A percentile compares a stretch with the other conserved stretches of the same genome.
Evolutionary conservation across 2,113 vertebrate genomes (phyloP).

Genomic region (Collichthys lucidus): DNA sequence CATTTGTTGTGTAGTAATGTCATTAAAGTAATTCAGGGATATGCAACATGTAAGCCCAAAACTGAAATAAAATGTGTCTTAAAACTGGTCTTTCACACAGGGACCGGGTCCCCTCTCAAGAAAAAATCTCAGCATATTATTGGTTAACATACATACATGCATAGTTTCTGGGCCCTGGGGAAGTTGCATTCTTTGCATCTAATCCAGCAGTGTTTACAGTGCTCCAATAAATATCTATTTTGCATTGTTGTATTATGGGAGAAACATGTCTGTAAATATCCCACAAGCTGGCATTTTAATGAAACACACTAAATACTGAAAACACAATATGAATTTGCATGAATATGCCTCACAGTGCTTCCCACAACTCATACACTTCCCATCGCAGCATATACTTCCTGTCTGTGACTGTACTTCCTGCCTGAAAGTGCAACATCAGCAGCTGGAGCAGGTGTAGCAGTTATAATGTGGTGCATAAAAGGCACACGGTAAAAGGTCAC

Average conservation of each 20-base stretch:
- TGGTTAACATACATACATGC: neutral
- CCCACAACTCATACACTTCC: no score
- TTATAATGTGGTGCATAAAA: neutral
- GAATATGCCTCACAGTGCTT: neutral
- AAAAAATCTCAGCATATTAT: neutral
- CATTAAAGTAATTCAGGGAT: neutral
- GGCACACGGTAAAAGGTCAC: neutral
- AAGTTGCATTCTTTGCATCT: no score
- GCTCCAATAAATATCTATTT: no score
- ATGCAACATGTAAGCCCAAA: neutral
- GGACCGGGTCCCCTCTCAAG: neutral
- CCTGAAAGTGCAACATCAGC: constrained; percentile 26
- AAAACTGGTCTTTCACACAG: neutral
- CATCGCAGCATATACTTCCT: no score
- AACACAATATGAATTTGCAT: neutral
- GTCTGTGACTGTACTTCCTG: constrained; percentile 41
- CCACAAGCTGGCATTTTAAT: neutral
- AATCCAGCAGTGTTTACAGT: neutral
- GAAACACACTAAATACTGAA: neutral
- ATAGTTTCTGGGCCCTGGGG: no score
- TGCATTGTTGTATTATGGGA: neutral
- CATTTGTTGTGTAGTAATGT: neutral
- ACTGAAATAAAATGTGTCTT: neutral
- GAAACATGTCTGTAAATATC: neutral
- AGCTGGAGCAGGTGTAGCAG: neutral